Conservation (phyloP, 2,113 vertebrate species). For the Mormyrus lacerda region DNA sequence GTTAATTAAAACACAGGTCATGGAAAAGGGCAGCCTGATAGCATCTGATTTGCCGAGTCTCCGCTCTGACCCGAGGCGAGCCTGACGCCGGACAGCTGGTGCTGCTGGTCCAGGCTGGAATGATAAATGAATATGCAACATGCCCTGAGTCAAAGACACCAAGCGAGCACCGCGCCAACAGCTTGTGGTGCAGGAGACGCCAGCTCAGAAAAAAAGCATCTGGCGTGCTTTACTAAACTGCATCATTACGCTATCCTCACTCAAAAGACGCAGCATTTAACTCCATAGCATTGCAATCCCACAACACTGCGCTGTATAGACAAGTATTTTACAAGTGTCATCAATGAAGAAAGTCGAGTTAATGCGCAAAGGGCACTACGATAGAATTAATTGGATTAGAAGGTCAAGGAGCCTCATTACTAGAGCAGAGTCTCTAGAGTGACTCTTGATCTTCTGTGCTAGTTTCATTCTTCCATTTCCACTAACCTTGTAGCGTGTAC, state of each 20-base stretch:
- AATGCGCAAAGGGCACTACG: neutral
- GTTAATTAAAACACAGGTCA: conserved; percentile 2
- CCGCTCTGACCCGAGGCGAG: conserved; percentile 5
- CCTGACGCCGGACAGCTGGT: neutral
- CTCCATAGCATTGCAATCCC: neutral
- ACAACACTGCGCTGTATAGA: neutral
- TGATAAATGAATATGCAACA: neutral
- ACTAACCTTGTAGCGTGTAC: neutral
- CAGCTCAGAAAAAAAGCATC: neutral
- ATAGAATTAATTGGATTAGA: neutral
- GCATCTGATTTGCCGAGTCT: neutral
- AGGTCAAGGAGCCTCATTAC: neutral
- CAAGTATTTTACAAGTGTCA: neutral
- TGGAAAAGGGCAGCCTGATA: neutral
- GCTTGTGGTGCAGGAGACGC: neutral
- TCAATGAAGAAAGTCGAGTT: neutral
- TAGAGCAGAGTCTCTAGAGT: neutral
- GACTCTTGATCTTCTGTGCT: neutral
- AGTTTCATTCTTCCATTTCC: neutral
- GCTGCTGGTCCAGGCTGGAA: neutral
- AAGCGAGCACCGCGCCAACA: neutral
- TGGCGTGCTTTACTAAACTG: neutral
- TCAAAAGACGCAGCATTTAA: neutral
- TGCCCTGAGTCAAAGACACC: neutral
- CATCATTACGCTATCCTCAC: neutral